Conservation (phyloP, 2,888 invertebrate species). For the Imbricaverruca yamaguchii region DNA sequence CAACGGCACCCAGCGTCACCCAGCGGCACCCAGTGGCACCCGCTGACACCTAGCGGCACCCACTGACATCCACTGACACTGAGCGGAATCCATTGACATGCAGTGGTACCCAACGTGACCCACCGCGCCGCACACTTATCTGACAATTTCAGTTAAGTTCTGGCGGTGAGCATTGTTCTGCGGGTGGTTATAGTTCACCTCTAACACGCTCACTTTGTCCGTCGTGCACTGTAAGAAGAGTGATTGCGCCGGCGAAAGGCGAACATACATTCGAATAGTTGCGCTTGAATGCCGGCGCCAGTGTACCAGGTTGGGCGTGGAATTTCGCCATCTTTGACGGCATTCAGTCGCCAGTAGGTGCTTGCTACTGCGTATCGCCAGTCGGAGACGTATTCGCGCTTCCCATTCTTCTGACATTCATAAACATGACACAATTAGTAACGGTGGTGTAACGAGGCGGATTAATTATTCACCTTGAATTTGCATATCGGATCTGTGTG, state of each 20-base stretch:
- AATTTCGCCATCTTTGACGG: no score
- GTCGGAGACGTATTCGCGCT: background rate
- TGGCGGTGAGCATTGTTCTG: background rate
- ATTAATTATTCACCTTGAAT: conserved; percentile 17
- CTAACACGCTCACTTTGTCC: background rate
- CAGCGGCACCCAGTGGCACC: no score
- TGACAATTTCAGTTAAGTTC: background rate
- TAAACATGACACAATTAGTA: conserved; percentile 18
- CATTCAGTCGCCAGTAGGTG: background rate
- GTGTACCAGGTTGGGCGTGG: no score
- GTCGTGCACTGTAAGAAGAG: background rate
- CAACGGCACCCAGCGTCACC: no score
- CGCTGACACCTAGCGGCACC: no score
- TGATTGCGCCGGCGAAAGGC: conserved; percentile 5
- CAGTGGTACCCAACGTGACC: no score
- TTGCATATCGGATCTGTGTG: conserved; percentile 7
- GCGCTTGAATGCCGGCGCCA: no score
- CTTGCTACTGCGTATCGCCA: background rate
- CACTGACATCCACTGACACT: no score
- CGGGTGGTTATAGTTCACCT: background rate
- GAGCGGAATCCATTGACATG: no score
- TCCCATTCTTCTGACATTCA: conserved; percentile 16
- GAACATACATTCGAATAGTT: background rate
- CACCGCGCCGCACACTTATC: no score
- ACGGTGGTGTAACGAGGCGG: background rate